phyloP scores from a whole-genome alignment of 1,140 invertebrate genomes.

The Drosophila pallidifrons region DNA sequence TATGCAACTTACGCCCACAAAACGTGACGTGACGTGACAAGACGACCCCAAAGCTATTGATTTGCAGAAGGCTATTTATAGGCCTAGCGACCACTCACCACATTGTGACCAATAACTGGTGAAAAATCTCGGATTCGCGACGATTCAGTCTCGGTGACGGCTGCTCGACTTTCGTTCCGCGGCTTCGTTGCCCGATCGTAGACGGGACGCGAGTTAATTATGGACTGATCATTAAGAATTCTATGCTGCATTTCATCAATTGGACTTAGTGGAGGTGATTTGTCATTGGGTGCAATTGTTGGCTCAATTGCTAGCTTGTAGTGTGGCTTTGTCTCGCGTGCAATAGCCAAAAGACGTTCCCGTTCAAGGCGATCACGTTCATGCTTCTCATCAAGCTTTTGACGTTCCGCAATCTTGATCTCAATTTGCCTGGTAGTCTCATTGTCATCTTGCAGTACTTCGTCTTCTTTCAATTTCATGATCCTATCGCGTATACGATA shows the following conservation, averaged over 20 bases:
- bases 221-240: neutral
- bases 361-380: slow-evolving; percentile 85
- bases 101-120: slow-evolving; percentile 87
- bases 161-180: slow-evolving; percentile 20
- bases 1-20: slow-evolving; percentile 35
- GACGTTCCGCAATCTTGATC: slow-evolving; percentile 82
- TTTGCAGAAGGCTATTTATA: slow-evolving; percentile 61
- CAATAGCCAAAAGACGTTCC: slow-evolving; percentile 77
- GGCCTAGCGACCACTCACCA: slow-evolving; percentile 62
- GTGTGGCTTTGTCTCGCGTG: slow-evolving; percentile 77
- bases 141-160: slow-evolving; percentile 62
- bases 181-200: slow-evolving; percentile 89
- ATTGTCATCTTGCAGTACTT: slow-evolving; percentile 44
- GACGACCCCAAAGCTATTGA: slow-evolving; percentile 54
- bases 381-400: slow-evolving; percentile 84
- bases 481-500: slow-evolving; percentile 86
- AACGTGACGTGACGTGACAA: slow-evolving; percentile 78
- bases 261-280: neutral
- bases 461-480: slow-evolving; percentile 85
- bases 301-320: slow-evolving; percentile 55
- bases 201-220: slow-evolving; percentile 76
- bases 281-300: neutral
- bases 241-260: neutral
- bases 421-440: slow-evolving; percentile 80
- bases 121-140: slow-evolving; percentile 86